A percentile compares a stretch with the other conserved stretches of the same genome.
Conservation (phyloP, 1,140 invertebrate genomes). For the Drosophila obscura region DNA sequence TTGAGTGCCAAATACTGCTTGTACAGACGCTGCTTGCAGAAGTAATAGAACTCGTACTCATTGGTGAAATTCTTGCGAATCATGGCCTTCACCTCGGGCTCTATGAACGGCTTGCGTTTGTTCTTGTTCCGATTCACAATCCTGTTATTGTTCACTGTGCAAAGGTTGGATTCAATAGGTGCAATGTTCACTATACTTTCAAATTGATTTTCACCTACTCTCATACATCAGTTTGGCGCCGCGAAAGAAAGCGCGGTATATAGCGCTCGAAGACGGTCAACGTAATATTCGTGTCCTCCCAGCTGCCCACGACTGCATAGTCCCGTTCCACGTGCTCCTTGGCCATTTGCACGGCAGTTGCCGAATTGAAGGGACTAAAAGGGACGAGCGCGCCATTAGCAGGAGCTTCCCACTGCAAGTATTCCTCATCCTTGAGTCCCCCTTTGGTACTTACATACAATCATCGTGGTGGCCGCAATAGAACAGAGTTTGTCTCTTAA, state of each 20-base stretch:
- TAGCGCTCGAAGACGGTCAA: constrained; percentile 93
- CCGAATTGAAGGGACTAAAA: constrained; percentile 92
- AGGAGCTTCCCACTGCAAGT: neutral
- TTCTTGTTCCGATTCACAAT: constrained; percentile 82
- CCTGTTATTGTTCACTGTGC: constrained; percentile 63
- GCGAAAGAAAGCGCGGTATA: constrained; percentile 92
- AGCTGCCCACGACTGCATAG: constrained; percentile 93
- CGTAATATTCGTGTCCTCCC: constrained; percentile 93
- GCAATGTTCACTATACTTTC: no score
- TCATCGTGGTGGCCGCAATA: constrained; percentile 93
- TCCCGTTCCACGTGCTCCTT: constrained; percentile 93
- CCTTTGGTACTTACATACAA: constrained; percentile 89
- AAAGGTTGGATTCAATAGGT: neutral
- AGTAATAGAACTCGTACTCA: constrained; percentile 96
- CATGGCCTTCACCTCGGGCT: constrained; percentile 92
- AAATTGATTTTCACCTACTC: constrained; percentile 53
- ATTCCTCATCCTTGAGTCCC: no score
- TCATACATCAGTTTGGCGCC: constrained; percentile 86
- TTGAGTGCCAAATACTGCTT: constrained; percentile 90
- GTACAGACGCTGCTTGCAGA: constrained; percentile 93
- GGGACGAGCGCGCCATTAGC: neutral
- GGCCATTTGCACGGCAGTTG: constrained; percentile 92
- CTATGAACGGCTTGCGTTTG: constrained; percentile 85
- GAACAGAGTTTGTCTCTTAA: constrained; percentile 92
- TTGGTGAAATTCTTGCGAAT: constrained; percentile 93